These are phyloP conservation scores for Drosophila arawakana DNA, from an alignment of 1,140 invertebrate genomes.

Conservation along the genomic window DNA sequence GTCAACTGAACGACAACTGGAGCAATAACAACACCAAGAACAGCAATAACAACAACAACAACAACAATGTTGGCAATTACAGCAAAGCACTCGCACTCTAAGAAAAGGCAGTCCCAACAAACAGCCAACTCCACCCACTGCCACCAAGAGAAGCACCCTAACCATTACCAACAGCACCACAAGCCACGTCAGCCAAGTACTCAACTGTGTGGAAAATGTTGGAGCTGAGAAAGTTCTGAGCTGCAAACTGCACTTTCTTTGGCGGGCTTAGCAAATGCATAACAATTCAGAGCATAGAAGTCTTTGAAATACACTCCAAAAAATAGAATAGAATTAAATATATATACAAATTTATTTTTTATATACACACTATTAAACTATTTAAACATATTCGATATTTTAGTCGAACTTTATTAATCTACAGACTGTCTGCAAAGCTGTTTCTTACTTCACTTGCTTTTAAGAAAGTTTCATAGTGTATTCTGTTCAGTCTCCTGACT, in stretches of 20 bases:
- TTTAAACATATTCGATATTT: too few species aligned
- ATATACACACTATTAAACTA: too few species aligned
- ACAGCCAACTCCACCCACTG: neutral
- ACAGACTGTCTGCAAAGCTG: neutral
- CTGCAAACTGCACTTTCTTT: conserved; percentile 63
- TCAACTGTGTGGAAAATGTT: conserved; percentile 25
- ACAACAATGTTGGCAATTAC: conserved; percentile 70
- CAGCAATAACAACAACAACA: conserved; percentile 42
- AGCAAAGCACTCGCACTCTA: conserved; percentile 53
- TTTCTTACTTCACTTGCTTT: neutral
- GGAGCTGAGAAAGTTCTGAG: conserved; percentile 47
- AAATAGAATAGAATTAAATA: neutral
- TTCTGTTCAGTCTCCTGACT: conserved; percentile 26
- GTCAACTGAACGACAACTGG: conserved; percentile 48
- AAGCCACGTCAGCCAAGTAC: conserved; percentile 26
- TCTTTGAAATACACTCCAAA: neutral
- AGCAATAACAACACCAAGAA: conserved; percentile 13
- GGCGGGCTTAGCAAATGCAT: conserved; percentile 60
- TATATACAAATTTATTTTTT: too few species aligned
- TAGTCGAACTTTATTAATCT: too few species aligned
- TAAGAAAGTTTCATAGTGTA: neutral
- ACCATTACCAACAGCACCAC: neutral
- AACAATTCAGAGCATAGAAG: conserved; percentile 4
- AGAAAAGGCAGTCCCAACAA: conserved; percentile 31
- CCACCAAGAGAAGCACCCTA: neutral